Evolutionary conservation across 2,797 vertebrate genomes (phyloP).

Genomic region (Sebastes itinus): DNA sequence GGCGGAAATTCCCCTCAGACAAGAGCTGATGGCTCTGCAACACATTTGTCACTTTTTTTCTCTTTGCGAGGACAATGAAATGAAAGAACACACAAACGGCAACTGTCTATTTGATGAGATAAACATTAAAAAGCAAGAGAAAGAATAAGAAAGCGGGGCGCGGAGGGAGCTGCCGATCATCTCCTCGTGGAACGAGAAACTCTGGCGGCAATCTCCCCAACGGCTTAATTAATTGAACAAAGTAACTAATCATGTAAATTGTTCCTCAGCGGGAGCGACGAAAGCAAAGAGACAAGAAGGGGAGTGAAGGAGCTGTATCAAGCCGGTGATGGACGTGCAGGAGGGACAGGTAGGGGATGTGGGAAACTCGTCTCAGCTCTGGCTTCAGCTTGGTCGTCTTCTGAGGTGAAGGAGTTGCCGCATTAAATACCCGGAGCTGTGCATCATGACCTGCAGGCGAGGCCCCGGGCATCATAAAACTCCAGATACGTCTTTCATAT

Average conservation of each 20-base stretch:
- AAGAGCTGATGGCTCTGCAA: constrained; percentile 28
- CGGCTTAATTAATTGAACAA: constrained; percentile 67
- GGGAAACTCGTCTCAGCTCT: constrained; percentile 1
- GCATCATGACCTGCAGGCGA: constrained; percentile 7
- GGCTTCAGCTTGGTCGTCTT: constrained; percentile 13
- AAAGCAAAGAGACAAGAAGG: neutral
- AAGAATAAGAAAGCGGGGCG: neutral
- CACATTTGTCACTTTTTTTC: constrained; percentile 47
- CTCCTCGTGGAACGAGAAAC: constrained; percentile 23
- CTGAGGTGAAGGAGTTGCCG: constrained; percentile 38
- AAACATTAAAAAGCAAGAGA: neutral
- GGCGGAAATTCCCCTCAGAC: constrained; percentile 15
- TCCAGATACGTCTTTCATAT: constrained; percentile 42
- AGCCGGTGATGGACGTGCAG: constrained; percentile 28
- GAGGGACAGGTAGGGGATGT: neutral
- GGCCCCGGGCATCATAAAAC: constrained; percentile 26
- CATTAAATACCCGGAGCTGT: constrained; percentile 15
- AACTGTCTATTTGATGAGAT: neutral
- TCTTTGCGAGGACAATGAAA: neutral
- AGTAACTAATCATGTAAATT: constrained; percentile 62
- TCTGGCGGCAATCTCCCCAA: constrained; percentile 37
- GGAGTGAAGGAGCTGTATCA: constrained; percentile 2
- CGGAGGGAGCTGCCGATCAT: constrained; percentile 54
- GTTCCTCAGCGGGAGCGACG: constrained; percentile 17
- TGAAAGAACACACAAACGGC: neutral